A percentile compares a stretch with the other conserved stretches of the same genome.
These are phyloP conservation scores for Calliphora vomitoria DNA, from an alignment of 2,888 invertebrate species.

Conservation along the genomic window DNA sequence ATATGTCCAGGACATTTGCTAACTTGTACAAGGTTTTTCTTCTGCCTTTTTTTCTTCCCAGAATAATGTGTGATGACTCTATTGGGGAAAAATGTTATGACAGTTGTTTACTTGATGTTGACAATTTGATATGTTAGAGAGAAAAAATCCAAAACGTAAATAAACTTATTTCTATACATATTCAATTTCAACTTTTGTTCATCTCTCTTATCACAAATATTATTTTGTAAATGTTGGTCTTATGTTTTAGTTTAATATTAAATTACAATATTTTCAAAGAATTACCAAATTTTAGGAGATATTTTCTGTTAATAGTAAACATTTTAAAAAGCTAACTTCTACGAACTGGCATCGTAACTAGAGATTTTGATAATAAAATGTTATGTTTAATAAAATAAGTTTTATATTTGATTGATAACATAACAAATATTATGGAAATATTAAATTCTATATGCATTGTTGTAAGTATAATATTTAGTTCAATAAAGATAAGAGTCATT, in stretches of 20 bases:
- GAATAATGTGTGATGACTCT: neutral
- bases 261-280: neutral
- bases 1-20: neutral
- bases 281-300: neutral
- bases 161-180: neutral
- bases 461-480: too few species aligned
- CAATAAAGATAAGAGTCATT: too few species aligned
- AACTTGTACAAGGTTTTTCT: constrained; percentile 2
- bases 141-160: neutral
- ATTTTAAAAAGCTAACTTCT: too few species aligned
- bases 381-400: too few species aligned
- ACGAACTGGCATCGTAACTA: too few species aligned
- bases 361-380: too few species aligned
- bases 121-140: constrained; percentile 31
- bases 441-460: too few species aligned
- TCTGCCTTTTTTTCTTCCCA: neutral
- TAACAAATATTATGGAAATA: too few species aligned
- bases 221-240: neutral
- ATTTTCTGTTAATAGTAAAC: too few species aligned
- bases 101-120: constrained; percentile 43
- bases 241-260: neutral
- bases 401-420: neutral
- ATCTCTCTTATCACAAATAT: neutral
- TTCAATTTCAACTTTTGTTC: neutral
- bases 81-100: constrained; percentile 45